Evolutionary conservation across 2,888 invertebrate genomes (phyloP).

Genomic region (Tholera decimalis): DNA sequence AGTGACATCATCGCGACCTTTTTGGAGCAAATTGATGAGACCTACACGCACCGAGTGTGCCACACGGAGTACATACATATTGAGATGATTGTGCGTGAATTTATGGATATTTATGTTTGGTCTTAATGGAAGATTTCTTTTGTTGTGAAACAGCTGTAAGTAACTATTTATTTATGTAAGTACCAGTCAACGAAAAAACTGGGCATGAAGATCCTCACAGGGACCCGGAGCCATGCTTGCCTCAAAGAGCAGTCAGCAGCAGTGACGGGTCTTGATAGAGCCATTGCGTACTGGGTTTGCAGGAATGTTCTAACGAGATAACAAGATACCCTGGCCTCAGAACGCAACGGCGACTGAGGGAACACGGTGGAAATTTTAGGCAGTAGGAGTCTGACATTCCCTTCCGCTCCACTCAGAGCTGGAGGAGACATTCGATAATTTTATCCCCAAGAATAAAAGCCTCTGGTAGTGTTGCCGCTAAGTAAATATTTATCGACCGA

Average conservation of each 20-base stretch:
- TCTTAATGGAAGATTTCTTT: slow-evolving; percentile 34
- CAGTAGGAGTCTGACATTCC: too few relatives aligned
- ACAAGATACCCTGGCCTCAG: not conserved
- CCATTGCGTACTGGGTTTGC: too few relatives aligned
- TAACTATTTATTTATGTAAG: not conserved
- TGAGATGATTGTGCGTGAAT: slow-evolving; percentile 41
- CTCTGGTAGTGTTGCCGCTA: too few relatives aligned
- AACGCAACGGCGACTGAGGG: too few relatives aligned
- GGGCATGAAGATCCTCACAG: not conserved
- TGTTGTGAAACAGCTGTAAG: slow-evolving; percentile 16
- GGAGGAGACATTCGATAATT: too few relatives aligned
- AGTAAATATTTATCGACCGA: not conserved
- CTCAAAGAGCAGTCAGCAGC: too few relatives aligned
- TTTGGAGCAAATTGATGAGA: slow-evolving; percentile 55
- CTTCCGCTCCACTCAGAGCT: too few relatives aligned
- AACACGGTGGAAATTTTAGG: too few relatives aligned
- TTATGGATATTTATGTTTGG: slow-evolving; percentile 39
- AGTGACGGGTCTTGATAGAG: too few relatives aligned
- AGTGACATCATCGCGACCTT: slow-evolving; percentile 55
- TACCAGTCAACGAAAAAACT: not conserved
- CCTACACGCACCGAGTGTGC: slow-evolving; percentile 37
- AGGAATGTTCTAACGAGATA: not conserved
- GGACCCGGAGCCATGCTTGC: too few relatives aligned
- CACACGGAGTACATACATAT: slow-evolving; percentile 31
- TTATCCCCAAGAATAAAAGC: too few relatives aligned